A percentile compares a stretch with the other conserved stretches of the same genome.
phyloP scores from a whole-genome alignment of 1,140 invertebrate genomes.

The Latrodectus geometricus region DNA sequence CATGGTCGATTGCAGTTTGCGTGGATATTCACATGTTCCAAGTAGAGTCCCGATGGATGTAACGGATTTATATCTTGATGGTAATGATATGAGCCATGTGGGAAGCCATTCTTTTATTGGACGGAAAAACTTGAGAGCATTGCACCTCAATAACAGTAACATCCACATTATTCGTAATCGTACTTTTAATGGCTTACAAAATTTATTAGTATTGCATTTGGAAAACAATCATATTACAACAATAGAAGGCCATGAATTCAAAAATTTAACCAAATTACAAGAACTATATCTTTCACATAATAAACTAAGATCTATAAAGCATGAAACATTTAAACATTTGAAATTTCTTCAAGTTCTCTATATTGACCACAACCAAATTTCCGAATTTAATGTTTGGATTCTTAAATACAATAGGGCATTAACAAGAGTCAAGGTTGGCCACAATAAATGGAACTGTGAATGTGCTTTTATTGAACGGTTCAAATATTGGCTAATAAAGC shows the following conservation, averaged over 20 bases:
- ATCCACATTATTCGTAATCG: constrained; percentile 90
- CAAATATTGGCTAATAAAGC: constrained; percentile 78
- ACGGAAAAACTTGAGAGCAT: constrained; percentile 85
- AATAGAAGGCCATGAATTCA: constrained; percentile 91
- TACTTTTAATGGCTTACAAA: constrained; percentile 89
- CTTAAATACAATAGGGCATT: constrained; percentile 79
- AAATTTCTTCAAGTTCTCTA: constrained; percentile 83
- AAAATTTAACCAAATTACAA: constrained; percentile 81
- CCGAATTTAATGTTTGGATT: constrained; percentile 86
- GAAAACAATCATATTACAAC: constrained; percentile 85
- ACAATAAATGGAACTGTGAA: constrained; percentile 89
- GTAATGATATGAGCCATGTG: constrained; percentile 85
- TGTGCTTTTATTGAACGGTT: constrained; percentile 89
- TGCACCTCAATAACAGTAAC: constrained; percentile 87
- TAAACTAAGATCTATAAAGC: constrained; percentile 81
- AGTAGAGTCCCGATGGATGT: constrained; percentile 93
- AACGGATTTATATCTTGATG: constrained; percentile 90
- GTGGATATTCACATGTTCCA: constrained; percentile 75
- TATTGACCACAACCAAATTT: constrained; percentile 85
- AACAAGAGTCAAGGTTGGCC: constrained; percentile 79
- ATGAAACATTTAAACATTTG: constrained; percentile 83
- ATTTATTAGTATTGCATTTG: constrained; percentile 84
- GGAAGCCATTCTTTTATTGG: constrained; percentile 92
- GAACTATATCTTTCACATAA: constrained; percentile 92
- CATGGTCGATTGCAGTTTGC: constrained; percentile 85